Percentiles rank a stretch among this genome's conserved stretches.
Evolutionary conservation across 2,888 invertebrate genomes (phyloP).

Genomic region (Leucoma salicis): DNA sequence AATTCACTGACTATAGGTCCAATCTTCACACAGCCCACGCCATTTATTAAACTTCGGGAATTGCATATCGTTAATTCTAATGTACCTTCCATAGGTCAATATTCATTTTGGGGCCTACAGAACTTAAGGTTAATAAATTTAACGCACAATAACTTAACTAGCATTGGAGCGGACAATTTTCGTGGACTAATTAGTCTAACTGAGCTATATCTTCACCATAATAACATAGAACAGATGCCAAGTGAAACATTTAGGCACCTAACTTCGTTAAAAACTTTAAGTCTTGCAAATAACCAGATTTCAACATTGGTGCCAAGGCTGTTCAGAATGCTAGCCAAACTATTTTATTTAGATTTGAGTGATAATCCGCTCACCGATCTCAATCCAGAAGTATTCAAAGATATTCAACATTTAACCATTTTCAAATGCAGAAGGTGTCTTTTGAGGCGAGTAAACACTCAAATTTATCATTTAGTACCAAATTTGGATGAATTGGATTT

Average conservation of each 20-base stretch:
- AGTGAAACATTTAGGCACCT: conserved; percentile 89
- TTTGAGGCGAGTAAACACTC: conserved; percentile 88
- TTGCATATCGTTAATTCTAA: conserved; percentile 88
- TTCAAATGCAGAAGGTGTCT: conserved; percentile 88
- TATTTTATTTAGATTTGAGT: conserved; percentile 88
- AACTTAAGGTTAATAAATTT: conserved; percentile 84
- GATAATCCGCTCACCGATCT: conserved; percentile 88
- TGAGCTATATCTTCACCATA: conserved; percentile 87
- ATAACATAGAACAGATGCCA: conserved; percentile 87
- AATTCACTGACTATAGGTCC: conserved; percentile 88
- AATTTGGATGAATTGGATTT: conserved; percentile 88
- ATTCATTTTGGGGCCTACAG: conserved; percentile 91
- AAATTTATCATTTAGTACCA: conserved; percentile 89
- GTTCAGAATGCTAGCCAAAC: conserved; percentile 87
- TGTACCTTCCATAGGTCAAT: conserved; percentile 88
- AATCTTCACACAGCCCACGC: conserved; percentile 80
- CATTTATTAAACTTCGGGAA: conserved; percentile 84
- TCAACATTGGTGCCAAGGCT: conserved; percentile 86
- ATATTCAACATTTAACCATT: conserved; percentile 86
- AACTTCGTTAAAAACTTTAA: conserved; percentile 85
- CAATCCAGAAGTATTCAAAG: conserved; percentile 90
- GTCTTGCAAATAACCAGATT: conserved; percentile 86
- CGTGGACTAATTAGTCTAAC: conserved; percentile 88
- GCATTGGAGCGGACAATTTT: conserved; percentile 87
- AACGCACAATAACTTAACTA: conserved; percentile 87